These are phyloP conservation scores for Oryzias sinensis DNA, from an alignment of 2,797 vertebrate species.

Conservation along the genomic window DNA sequence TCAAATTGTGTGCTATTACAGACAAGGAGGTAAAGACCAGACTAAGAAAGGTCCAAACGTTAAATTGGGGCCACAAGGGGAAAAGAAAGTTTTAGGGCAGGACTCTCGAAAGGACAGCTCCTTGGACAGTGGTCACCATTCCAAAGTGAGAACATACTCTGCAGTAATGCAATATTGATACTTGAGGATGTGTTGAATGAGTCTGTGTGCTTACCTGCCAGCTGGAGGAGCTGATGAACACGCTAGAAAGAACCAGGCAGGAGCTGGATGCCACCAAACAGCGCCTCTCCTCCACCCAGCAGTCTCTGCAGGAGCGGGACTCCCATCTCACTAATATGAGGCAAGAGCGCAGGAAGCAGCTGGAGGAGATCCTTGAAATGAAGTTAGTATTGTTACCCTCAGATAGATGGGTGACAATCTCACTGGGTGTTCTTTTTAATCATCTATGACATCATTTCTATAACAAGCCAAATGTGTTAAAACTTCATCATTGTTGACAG, in stretches of 20 bases:
- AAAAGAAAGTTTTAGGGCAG: conserved; percentile 92
- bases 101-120: conserved; percentile 90
- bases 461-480: no score
- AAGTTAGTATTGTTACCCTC: conserved; percentile 82
- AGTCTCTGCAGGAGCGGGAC: conserved; percentile 93
- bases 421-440: no score
- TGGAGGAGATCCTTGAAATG: conserved; percentile 99
- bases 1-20: conserved; percentile 66
- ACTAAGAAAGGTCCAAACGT: conserved; percentile 92
- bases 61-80: conserved; percentile 91
- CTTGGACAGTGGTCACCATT: conserved; percentile 86
- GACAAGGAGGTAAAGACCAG: conserved; percentile 94
- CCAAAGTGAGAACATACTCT: conserved; percentile 79
- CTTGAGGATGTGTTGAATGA: neutral
- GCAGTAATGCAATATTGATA: neutral
- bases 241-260: conserved; percentile 94
- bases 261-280: conserved; percentile 96
- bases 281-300: conserved; percentile 94
- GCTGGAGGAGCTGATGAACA: conserved; percentile 93
- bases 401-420: neutral
- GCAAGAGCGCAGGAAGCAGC: conserved; percentile 92
- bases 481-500: no score
- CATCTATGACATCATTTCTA: no score
- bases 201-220: conserved; percentile 17
- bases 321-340: conserved; percentile 92